Evolutionary conservation across 2,888 invertebrate species (phyloP), one percentile per base, ranked within the genome.

Genomic region (Pinctada fucata): DNA sequence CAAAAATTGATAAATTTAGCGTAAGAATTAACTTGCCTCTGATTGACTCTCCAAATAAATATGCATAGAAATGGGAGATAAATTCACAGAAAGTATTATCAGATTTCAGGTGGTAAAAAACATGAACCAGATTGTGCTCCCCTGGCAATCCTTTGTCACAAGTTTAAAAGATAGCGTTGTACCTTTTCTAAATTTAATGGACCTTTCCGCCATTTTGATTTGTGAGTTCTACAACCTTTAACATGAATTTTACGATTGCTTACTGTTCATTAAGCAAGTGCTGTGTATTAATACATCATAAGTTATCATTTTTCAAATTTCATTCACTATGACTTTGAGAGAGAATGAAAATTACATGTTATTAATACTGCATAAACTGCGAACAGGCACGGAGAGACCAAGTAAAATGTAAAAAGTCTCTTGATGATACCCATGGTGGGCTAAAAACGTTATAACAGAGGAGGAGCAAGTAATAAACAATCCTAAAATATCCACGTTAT

Each of bases 11-110:
- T 66, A 66, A 74, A 74, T 74, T 66, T 66, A 74, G 65, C 63
- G 66, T 58, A 74, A 74, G 66, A 74, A 64, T 31, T 66, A 67
- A 74, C 58, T 31, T 63, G 74, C 74, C 74, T 74, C 66, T 45
- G 16, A 66, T 50, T 74, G 74, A 74, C 74, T 66, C 66, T 66
- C 8, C 47, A 58, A 6, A 58, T 58, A 6, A 58, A 58, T 58
- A 58, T 58, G 58, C 58, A 58, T 10, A 58, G 58, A 58, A 58
- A 58, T 10, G 31, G 58, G 8, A 58, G 58, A 10, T 58, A 13
- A 6, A 6, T 58, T 58, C 13, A 58, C 58, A 58, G 13, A 58
- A 10, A 58, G 6, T 58, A 58, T 6, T 10, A 6, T 58, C 13
- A 58, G 13, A 58, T 58, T 58, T 58, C 58, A 6, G 13, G 6